Evolutionary conservation across 2,888 invertebrate genomes (phyloP).

Genomic region (Andrena chrysosceles): DNA sequence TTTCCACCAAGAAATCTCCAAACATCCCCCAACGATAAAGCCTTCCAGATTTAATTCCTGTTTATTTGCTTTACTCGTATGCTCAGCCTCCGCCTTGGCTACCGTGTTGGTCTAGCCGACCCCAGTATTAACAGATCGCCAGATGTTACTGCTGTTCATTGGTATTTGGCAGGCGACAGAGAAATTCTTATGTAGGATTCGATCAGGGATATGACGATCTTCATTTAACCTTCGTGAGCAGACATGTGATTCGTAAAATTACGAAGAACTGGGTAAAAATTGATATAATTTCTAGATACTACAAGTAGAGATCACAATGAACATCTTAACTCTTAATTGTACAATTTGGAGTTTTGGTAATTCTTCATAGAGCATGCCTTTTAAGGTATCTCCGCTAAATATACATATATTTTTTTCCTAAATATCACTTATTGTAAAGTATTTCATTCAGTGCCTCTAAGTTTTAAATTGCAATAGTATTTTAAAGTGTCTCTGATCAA

Average conservation of each 20-base stretch:
- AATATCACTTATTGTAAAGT: too few species aligned
- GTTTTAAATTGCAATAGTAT: too few species aligned
- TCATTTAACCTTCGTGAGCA: not conserved
- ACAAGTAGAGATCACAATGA: too few species aligned
- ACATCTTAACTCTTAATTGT: too few species aligned
- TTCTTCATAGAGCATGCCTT: too few species aligned
- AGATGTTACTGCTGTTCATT: slow-evolving; percentile 80
- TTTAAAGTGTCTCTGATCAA: too few species aligned
- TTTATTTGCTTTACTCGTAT: slow-evolving; percentile 82
- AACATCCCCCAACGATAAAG: slow-evolving; percentile 74
- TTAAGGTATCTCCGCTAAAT: too few species aligned
- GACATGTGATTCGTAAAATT: not conserved
- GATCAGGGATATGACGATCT: slow-evolving; percentile 7
- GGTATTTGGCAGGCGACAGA: slow-evolving; percentile 79
- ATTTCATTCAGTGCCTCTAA: too few species aligned
- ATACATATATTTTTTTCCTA: too few species aligned
- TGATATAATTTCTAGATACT: too few species aligned
- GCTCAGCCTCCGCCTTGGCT: slow-evolving; percentile 60
- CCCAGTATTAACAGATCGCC: slow-evolving; percentile 83
- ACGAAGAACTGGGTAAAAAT: not conserved
- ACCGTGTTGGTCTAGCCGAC: slow-evolving; percentile 74
- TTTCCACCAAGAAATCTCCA: slow-evolving; percentile 59
- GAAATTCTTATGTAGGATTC: slow-evolving; percentile 75
- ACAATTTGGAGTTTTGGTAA: too few species aligned
- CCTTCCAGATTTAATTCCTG: slow-evolving; percentile 84